Base-by-base conservation (phyloP, 2,888 invertebrate genomes). In the Deilephila porcellus region DNA sequence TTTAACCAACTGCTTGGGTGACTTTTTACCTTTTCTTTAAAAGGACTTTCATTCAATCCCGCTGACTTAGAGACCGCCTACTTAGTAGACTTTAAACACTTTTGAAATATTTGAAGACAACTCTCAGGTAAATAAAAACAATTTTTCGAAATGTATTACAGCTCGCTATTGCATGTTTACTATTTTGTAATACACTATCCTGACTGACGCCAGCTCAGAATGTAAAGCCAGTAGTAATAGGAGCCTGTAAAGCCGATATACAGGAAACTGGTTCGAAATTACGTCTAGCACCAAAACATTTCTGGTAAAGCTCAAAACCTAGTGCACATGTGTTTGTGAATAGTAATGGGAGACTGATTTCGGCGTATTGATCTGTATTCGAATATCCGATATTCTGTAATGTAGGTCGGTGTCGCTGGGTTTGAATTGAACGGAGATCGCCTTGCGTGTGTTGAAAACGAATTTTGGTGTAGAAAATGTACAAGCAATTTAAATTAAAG, bases 301-400 rank as follows among this genome's bases (percentile, higher is more conserved):
- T 60, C 17, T 29, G 14, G 29, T 11, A 60, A 60, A 60, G 60
- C 60, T 29, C 29, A 60, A 60, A 60, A 25, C 17, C 29, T 60
- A 29, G 60, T 60, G 25, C 60, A 60, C 60, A 17, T 60, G 29
- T 29, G 29, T 60, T 60, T 60, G 60, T 32, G 60, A 60, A 60
- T 60, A 60, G 60, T 29, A 60, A 60, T 56, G 56, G 60, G 17
- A 14, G 29, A 60, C 29, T 60, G 60, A 60, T 60, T 60, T 60
- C 29, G 60, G 60, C 60, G 29, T 60, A 60, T 60, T 60, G 60
- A 32, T 60, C 60, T 60, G 60, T 29, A 29, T 60, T 60, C 60
- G 25, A 60, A 60, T 29, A 60, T 56, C 56, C 56, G 60, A 11
- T 17, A 60, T 60, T 60, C 14, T 25, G 60, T 60, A 60, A 60